phyloP scores from a whole-genome alignment of 2,113 vertebrate genomes.

The Saguinus midas region DNA sequence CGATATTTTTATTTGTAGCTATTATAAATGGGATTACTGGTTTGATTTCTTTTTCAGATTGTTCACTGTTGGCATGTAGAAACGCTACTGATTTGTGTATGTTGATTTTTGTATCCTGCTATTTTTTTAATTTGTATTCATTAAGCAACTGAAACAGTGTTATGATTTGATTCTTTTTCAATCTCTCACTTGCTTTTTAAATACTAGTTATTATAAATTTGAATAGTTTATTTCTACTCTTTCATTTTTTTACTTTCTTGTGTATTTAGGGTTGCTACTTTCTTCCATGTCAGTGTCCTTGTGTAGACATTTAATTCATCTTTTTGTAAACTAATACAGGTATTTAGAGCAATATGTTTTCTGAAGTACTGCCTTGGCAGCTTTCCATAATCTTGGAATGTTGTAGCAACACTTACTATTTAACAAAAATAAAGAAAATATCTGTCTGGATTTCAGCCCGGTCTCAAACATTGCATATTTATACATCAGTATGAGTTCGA shows the following conservation, averaged over 20 bases:
- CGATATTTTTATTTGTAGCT: no score
- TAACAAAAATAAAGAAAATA: conserved; percentile 48
- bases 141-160: background rate
- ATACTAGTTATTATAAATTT: conserved; percentile 29
- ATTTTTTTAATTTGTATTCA: background rate
- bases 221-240: conserved; percentile 31
- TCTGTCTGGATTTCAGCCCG: conserved; percentile 43
- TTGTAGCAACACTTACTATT: conserved; percentile 34
- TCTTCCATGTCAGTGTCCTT: conserved; percentile 3
- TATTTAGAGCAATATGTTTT: conserved; percentile 55
- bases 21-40: no score
- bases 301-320: conserved; percentile 1
- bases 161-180: conserved; percentile 45
- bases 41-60: no score
- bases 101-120: no score
- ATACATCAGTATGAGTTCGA: background rate
- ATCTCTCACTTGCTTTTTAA: conserved; percentile 39
- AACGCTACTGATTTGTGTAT: no score
- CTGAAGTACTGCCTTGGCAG: conserved; percentile 17
- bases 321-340: conserved; percentile 41
- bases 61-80: no score
- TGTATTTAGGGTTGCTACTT: background rate
- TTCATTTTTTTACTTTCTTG: conserved; percentile 17
- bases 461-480: conserved; percentile 18
- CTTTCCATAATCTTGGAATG: conserved; percentile 37